A percentile compares a stretch with the other conserved stretches of the same genome.
These are phyloP conservation scores for Tetranychus cinnabarinus DNA, from an alignment of 1,140 invertebrate genomes.

Conservation along the genomic window DNA sequence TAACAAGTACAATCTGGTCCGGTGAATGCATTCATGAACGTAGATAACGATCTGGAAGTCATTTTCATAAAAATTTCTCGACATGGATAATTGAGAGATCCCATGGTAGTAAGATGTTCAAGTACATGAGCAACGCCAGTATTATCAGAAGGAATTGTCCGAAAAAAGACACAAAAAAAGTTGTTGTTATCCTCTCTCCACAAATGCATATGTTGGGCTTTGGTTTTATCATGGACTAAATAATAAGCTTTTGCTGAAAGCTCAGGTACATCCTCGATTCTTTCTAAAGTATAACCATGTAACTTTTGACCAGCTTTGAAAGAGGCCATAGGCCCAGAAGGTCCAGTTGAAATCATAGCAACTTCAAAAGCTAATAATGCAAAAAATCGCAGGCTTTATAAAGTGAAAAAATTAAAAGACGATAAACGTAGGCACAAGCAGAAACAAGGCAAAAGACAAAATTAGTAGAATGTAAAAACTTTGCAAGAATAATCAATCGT, in stretches of 20 bases:
- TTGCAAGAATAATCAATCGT: too few species aligned
- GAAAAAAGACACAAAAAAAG: slow-evolving; percentile 44
- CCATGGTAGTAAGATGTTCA: slow-evolving; percentile 73
- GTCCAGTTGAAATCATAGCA: too few species aligned
- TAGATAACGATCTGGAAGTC: slow-evolving; percentile 67
- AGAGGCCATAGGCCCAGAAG: background rate
- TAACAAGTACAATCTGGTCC: slow-evolving; percentile 77
- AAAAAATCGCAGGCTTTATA: too few species aligned
- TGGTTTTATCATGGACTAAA: slow-evolving; percentile 50
- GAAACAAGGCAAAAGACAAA: too few species aligned
- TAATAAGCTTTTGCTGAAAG: slow-evolving; percentile 49
- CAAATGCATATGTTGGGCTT: slow-evolving; percentile 68
- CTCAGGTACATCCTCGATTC: slow-evolving; percentile 25
- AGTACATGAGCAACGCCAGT: slow-evolving; percentile 79
- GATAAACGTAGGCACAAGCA: too few species aligned
- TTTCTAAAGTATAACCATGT: slow-evolving; percentile 17
- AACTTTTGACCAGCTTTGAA: slow-evolving; percentile 12
- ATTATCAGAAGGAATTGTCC: slow-evolving; percentile 65
- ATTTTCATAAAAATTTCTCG: slow-evolving; percentile 92
- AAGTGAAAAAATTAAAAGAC: too few species aligned
- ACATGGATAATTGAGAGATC: slow-evolving; percentile 52
- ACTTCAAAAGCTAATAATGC: too few species aligned
- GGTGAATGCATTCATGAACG: slow-evolving; percentile 91
- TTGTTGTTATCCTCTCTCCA: slow-evolving; percentile 62
- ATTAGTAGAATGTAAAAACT: too few species aligned